Percentiles rank a stretch among this genome's conserved stretches.
These are phyloP conservation scores for Elymnias hypermnestra DNA, from an alignment of 1,140 invertebrate species.

Conservation along the genomic window DNA sequence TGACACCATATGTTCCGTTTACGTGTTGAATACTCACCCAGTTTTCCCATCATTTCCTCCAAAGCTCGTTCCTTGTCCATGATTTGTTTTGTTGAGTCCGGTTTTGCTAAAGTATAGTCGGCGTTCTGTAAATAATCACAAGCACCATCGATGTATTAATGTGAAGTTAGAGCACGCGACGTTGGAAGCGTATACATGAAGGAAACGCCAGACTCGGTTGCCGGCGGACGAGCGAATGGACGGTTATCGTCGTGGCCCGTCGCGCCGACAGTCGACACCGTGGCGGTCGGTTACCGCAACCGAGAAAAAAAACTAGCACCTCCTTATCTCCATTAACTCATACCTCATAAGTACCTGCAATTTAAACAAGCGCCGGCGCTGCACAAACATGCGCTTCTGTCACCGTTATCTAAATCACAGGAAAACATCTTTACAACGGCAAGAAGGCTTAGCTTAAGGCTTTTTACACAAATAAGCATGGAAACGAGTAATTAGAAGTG, in stretches of 20 bases:
- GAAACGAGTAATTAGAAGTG: no score
- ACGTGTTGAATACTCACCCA: slow-evolving; percentile 72
- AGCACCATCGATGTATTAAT: slow-evolving; percentile 44
- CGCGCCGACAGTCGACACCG: slow-evolving; percentile 36
- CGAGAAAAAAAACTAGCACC: slow-evolving; percentile 48
- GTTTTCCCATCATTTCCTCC: slow-evolving; percentile 82
- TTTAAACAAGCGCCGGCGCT: slow-evolving; percentile 25
- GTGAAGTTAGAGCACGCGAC: slow-evolving; percentile 25
- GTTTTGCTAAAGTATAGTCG: slow-evolving; percentile 18
- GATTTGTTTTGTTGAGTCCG: slow-evolving; percentile 17
- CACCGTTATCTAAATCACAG: slow-evolving; percentile 4
- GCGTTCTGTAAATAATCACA: slow-evolving; percentile 47
- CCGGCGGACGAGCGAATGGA: slow-evolving; percentile 64
- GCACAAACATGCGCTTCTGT: slow-evolving; percentile 13
- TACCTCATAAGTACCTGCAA: slow-evolving; percentile 25
- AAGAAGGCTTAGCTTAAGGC: not conserved
- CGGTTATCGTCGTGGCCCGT: slow-evolving; percentile 45
- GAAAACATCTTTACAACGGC: slow-evolving; percentile 4
- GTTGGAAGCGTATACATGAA: slow-evolving; percentile 20
- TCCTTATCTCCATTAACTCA: slow-evolving; percentile 48
- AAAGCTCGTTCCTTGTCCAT: slow-evolving; percentile 81
- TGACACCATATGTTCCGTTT: slow-evolving; percentile 39
- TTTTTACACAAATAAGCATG: no score
- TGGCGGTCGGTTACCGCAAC: slow-evolving; percentile 50
- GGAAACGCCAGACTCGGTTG: slow-evolving; percentile 47